Conservation (phyloP, 2,113 vertebrate species). For the Rhipidura dahli region DNA sequence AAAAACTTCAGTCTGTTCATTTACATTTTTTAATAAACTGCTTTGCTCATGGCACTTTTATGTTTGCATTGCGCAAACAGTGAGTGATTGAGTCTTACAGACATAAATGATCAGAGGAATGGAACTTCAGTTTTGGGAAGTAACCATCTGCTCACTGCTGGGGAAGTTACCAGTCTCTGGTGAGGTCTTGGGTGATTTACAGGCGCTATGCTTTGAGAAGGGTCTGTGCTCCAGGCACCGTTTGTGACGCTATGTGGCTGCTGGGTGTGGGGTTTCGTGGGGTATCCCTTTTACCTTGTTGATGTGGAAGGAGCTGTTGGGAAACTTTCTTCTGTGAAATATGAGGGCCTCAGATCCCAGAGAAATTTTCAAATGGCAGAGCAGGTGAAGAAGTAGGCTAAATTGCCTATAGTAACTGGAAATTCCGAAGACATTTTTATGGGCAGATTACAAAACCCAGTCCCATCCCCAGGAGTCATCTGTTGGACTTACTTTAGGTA, state of each 20-base stretch:
- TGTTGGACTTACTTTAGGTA: neutral
- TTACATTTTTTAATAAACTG: constrained; percentile 40
- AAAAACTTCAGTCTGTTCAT: neutral
- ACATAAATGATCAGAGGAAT: neutral
- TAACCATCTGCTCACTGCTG: neutral
- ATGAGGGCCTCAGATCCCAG: neutral
- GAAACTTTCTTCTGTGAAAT: neutral
- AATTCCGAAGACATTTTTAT: neutral
- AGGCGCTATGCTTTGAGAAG: neutral
- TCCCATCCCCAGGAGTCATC: neutral
- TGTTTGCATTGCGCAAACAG: neutral
- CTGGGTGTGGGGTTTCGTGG: neutral
- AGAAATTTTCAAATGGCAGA: neutral
- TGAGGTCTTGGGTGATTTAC: neutral
- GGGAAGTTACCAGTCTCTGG: neutral
- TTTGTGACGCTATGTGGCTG: neutral
- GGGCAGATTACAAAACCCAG: neutral
- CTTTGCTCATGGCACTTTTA: neutral
- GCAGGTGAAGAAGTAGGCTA: neutral
- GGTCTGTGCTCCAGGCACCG: accelerated
- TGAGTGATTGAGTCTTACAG: neutral
- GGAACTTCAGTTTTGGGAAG: neutral
- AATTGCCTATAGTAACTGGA: neutral
- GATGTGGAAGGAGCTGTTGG: neutral
- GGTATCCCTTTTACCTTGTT: neutral